Evolutionary conservation across 1,140 invertebrate genomes (phyloP).

Genomic region (Holotrichia oblita): DNA sequence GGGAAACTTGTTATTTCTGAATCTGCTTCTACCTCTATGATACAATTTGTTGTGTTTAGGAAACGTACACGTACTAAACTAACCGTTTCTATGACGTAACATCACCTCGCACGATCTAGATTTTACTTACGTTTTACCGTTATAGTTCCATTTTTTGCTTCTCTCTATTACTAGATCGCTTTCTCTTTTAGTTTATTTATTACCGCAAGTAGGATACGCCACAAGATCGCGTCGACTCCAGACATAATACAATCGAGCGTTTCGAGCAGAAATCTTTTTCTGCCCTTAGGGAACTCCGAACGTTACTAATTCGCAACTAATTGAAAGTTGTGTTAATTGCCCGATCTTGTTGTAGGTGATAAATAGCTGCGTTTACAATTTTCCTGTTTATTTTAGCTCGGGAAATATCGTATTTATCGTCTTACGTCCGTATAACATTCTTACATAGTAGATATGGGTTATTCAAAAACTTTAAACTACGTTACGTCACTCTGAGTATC

Average conservation of each 20-base stretch:
- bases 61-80: background rate
- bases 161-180: background rate
- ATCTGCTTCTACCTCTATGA: no score
- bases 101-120: background rate
- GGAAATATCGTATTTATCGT: no score
- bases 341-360: no score
- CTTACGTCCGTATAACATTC: background rate
- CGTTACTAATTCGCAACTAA: background rate
- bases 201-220: background rate
- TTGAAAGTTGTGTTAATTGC: background rate
- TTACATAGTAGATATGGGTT: background rate
- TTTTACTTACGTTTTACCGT: background rate
- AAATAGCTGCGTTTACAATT: no score
- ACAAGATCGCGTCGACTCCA: background rate
- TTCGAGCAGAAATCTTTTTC: background rate
- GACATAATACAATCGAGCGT: background rate
- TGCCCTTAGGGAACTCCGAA: background rate
- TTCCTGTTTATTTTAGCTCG: background rate
- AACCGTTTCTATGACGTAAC: background rate
- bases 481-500: background rate
- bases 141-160: background rate
- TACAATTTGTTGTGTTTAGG: no score
- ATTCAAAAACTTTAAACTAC: background rate
- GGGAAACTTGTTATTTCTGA: no score
- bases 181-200: slow-evolving; percentile 18